These are phyloP conservation scores for Anguilla anguilla DNA, from an alignment of 2,797 vertebrate genomes.

Conservation along the genomic window DNA sequence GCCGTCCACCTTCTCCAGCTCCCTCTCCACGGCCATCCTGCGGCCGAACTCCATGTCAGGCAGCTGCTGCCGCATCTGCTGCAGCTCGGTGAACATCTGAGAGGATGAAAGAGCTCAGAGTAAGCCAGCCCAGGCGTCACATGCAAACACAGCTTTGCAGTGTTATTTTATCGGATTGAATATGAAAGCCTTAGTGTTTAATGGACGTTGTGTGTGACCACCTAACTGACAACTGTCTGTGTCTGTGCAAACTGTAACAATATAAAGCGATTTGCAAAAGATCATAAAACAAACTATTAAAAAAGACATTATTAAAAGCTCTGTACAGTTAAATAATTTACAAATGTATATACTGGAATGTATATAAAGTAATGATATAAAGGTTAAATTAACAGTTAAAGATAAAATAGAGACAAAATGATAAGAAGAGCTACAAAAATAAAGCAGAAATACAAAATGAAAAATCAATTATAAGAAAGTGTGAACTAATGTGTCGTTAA, in stretches of 20 bases:
- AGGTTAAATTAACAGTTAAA: no score
- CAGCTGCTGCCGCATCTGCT: slow-evolving; percentile 97
- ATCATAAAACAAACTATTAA: no score
- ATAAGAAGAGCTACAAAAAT: no score
- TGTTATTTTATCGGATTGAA: not conserved
- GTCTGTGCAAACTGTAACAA: not conserved
- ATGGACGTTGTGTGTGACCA: not conserved
- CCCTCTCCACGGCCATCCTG: slow-evolving; percentile 94
- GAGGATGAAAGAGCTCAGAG: not conserved
- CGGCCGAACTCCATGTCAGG: slow-evolving; percentile 99
- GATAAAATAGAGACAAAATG: no score
- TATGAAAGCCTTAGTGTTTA: not conserved
- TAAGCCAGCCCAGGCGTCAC: not conserved
- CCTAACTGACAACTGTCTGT: not conserved
- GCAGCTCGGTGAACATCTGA: slow-evolving; percentile 98
- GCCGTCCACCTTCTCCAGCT: slow-evolving; percentile 94
- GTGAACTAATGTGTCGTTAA: not conserved
- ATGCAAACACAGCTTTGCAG: not conserved
- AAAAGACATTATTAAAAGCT: no score
- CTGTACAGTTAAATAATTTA: no score
- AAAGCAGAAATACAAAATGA: not conserved
- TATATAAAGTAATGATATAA: no score
- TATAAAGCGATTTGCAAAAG: no score
- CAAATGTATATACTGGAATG: no score
- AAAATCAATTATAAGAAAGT: not conserved